Evolutionary conservation across 2,797 vertebrate species (phyloP), one percentile per base, ranked within the genome.

Genomic region (Acanthurus leucopareius): DNA sequence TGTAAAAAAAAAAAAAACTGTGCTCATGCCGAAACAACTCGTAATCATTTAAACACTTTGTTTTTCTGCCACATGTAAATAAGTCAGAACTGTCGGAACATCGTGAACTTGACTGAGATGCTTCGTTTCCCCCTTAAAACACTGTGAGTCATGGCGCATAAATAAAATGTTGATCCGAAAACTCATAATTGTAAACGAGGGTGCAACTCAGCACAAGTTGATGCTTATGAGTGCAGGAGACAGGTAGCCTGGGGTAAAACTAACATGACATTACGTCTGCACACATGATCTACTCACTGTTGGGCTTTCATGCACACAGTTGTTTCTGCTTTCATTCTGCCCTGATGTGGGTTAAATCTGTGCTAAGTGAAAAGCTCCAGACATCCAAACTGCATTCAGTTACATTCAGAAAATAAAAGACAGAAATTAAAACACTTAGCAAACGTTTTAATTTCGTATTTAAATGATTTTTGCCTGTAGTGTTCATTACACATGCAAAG

Each of bases 1-100:
- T 83, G 68, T 86, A 25, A 25, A n/a, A n/a, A n/a, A n/a, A n/a
- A n/a, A n/a, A 69, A 63, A 69, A 70, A 44, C 11, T 56, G 64
- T 40, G 35, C 49, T 72, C 10, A 17, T 11, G 59, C 52, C 67
- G 11, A 52, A 82, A 73, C 63, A 67, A 60, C 56, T 81, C 52
- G 28, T 44, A 67, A 70, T 60, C 28, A 73, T 65, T 79, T 48
- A 69, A 48, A 76, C 14, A 14, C 76, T 53, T 69, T 38, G 25
- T 75, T 74, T 74, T 78, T 60, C 63, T 75, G 57, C 79, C 67
- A 75, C 73, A 72, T 84, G 54, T 80, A 65, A 83, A 85, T 69
- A 77, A 69, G 28, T 73, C 20, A 35, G 38, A 72, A 22, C 83
- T 69, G 69, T 87, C 86, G 72, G 58, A 82, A 84, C 13, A 64